These are phyloP conservation scores for Callaeas wilsoni DNA, from an alignment of 2,113 vertebrate species.

Conservation along the genomic window DNA sequence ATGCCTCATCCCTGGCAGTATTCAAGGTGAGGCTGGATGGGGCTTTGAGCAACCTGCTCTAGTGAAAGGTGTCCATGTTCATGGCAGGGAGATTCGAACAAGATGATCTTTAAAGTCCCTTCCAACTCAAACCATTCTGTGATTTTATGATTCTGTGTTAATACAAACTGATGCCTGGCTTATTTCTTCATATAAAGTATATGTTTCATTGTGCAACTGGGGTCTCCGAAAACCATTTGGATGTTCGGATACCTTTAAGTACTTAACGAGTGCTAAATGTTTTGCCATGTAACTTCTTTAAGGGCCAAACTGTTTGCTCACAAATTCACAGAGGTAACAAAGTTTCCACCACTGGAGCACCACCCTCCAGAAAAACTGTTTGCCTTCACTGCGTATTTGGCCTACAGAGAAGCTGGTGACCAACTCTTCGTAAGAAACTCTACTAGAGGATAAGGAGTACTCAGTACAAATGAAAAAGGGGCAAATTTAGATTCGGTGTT, in stretches of 20 bases:
- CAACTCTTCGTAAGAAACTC: neutral
- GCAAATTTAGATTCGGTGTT: too few relatives aligned
- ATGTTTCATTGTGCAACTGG: neutral
- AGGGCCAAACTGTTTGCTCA: rapidly evolving
- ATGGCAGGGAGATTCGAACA: neutral
- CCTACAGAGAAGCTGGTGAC: too few relatives aligned
- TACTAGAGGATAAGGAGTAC: neutral
- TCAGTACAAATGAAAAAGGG: neutral
- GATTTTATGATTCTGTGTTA: neutral
- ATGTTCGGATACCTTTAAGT: rapidly evolving
- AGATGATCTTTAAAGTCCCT: neutral
- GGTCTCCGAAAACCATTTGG: rapidly evolving
- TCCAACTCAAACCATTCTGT: neutral
- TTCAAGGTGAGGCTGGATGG: neutral
- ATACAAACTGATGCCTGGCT: neutral
- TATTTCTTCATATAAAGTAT: neutral
- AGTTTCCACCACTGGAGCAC: rapidly evolving
- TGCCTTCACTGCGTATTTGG: rapidly evolving
- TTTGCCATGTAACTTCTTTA: neutral
- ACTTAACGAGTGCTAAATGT: neutral
- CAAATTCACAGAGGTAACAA: neutral
- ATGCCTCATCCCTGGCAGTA: neutral
- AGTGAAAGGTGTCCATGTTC: neutral
- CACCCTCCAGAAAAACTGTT: rapidly evolving
- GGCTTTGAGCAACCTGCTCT: neutral